A percentile compares a stretch with the other conserved stretches of the same genome.
phyloP scores from a whole-genome alignment of 2,113 vertebrate genomes.

The Aphyosemion australe region DNA sequence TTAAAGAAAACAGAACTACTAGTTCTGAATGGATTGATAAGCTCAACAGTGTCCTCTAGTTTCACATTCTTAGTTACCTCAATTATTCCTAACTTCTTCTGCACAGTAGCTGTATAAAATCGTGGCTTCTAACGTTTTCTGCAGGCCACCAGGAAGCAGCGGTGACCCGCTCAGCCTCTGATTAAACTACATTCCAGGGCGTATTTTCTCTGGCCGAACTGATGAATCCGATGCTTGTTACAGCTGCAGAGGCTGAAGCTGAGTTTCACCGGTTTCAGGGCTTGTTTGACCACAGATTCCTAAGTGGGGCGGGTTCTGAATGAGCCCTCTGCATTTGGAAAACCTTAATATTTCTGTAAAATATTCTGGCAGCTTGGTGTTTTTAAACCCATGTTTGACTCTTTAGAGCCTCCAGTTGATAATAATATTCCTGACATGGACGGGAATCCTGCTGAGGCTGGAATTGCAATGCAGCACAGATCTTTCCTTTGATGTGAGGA shows the following conservation, averaged over 20 bases:
- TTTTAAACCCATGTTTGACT: background rate
- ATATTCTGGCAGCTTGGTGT: conserved; percentile 9
- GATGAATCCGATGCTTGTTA: conserved; percentile 78
- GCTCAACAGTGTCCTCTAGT: too few relatives aligned
- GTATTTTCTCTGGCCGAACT: conserved; percentile 64
- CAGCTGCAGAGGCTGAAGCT: conserved; percentile 50
- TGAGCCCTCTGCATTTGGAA: conserved; percentile 2
- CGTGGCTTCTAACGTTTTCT: conserved; percentile 11
- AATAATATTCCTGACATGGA: background rate
- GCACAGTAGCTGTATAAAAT: conserved; percentile 1
- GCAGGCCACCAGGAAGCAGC: conserved; percentile 58
- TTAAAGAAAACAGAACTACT: too few relatives aligned
- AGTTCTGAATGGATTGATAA: too few relatives aligned
- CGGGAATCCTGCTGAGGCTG: conserved; percentile 9
- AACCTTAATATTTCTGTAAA: conserved; percentile 10
- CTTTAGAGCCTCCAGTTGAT: background rate
- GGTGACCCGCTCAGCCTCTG: conserved; percentile 62
- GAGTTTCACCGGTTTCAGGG: conserved; percentile 55
- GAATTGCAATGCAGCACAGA: conserved; percentile 19
- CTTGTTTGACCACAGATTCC: conserved; percentile 63
- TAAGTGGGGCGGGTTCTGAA: conserved; percentile 47
- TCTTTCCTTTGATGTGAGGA: conserved; percentile 51
- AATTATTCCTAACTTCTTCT: background rate
- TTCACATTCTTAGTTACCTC: too few relatives aligned
- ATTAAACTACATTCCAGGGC: conserved; percentile 72